Evolutionary conservation across 2,113 vertebrate species (phyloP).

Genomic region (Cyprinodon tularosa): DNA sequence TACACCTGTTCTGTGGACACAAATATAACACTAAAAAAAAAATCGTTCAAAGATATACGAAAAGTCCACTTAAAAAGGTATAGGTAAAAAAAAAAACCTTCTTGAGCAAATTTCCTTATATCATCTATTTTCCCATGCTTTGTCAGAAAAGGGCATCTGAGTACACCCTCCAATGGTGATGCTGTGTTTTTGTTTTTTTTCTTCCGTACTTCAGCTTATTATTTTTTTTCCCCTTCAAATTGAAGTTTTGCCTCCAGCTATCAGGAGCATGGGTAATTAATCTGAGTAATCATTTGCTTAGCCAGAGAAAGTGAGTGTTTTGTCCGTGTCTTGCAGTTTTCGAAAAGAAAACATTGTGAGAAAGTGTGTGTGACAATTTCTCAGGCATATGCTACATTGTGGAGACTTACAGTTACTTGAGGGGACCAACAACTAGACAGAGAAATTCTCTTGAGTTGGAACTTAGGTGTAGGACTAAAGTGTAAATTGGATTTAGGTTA

Average conservation of each 20-base stretch:
- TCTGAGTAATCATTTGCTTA: slow-evolving; percentile 84
- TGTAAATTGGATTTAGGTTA: too few relatives aligned
- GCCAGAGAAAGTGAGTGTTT: slow-evolving; percentile 79
- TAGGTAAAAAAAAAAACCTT: slow-evolving; percentile 18
- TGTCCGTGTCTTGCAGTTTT: slow-evolving; percentile 78
- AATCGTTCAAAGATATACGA: slow-evolving; percentile 12
- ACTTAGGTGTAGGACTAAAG: too few relatives aligned
- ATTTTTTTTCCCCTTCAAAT: slow-evolving; percentile 34
- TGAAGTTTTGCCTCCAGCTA: slow-evolving; percentile 75
- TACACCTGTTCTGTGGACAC: not conserved
- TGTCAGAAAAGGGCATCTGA: slow-evolving; percentile 69
- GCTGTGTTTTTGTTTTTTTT: slow-evolving; percentile 66
- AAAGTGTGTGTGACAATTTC: not conserved
- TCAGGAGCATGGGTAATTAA: slow-evolving; percentile 81
- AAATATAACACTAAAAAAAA: not conserved
- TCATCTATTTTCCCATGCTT: slow-evolving; percentile 50
- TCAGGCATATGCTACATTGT: too few relatives aligned
- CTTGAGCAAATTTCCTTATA: slow-evolving; percentile 34
- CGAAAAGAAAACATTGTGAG: slow-evolving; percentile 70
- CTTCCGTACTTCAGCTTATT: not conserved
- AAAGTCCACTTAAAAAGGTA: slow-evolving; percentile 41
- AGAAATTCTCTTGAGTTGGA: too few relatives aligned
- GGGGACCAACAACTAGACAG: too few relatives aligned
- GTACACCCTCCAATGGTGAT: slow-evolving; percentile 71
- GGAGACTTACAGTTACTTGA: too few relatives aligned